Conservation (phyloP, 2,797 vertebrate species). For the Silurus aristotelis region DNA sequence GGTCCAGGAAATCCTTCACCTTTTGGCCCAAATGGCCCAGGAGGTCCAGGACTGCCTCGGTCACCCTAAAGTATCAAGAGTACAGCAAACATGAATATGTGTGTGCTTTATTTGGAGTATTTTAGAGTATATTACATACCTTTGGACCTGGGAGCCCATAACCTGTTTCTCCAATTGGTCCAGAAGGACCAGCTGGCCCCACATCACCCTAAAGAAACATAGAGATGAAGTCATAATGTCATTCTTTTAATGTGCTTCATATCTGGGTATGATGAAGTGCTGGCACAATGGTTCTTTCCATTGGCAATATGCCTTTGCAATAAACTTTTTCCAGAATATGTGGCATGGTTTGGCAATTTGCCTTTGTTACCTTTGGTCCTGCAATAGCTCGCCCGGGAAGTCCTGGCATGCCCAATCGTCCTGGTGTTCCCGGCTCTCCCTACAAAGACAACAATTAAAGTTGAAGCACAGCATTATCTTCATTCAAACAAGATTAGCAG, state of each 20-base stretch:
- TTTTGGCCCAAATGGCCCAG: constrained; percentile 82
- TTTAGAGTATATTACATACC: constrained; percentile 67
- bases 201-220: constrained; percentile 79
- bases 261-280: constrained; percentile 22
- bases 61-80: constrained; percentile 76
- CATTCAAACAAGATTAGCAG: not conserved
- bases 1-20: constrained; percentile 85
- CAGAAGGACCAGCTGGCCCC: constrained; percentile 79
- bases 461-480: constrained; percentile 1
- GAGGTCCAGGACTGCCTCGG: constrained; percentile 76
- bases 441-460: constrained; percentile 57
- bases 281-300: constrained; percentile 36
- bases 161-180: constrained; percentile 85
- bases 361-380: constrained; percentile 83
- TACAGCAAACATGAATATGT: not conserved
- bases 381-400: constrained; percentile 82
- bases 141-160: constrained; percentile 88
- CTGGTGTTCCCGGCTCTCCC: constrained; percentile 85
- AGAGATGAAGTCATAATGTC: constrained; percentile 46
- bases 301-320: constrained; percentile 33
- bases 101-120: not conserved
- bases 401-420: constrained; percentile 82
- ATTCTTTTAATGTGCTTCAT: constrained; percentile 18
- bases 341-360: constrained; percentile 41
- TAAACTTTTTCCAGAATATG: constrained; percentile 49